These are phyloP conservation scores for Penelope pileata DNA, from an alignment of 2,113 vertebrate species.

Conservation along the genomic window DNA sequence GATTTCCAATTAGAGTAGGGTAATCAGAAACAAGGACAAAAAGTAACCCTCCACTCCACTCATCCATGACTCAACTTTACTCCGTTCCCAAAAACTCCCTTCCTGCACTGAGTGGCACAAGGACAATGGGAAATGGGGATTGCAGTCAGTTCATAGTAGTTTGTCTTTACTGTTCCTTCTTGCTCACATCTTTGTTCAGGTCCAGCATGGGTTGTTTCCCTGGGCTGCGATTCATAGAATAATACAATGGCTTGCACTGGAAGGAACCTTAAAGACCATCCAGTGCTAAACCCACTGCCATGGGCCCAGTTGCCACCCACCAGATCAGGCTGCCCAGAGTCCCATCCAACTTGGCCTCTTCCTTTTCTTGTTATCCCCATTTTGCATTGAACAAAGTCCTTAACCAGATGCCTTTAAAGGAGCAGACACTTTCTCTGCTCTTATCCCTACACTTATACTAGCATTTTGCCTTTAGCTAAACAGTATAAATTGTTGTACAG, in stretches of 20 bases:
- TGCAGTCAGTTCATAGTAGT: background rate
- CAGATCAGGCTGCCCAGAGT: background rate
- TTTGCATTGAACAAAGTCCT: background rate
- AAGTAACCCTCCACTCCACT: background rate
- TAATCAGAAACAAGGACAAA: background rate
- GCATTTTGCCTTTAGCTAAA: background rate
- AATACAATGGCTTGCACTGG: background rate
- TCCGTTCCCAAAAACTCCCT: background rate
- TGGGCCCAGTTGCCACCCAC: background rate
- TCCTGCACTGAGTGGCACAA: background rate
- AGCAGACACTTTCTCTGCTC: background rate
- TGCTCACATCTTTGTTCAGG: background rate
- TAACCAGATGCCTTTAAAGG: background rate
- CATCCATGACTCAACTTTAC: background rate
- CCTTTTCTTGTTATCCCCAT: background rate
- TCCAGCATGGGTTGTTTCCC: background rate
- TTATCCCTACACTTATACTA: background rate
- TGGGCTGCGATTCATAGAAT: background rate
- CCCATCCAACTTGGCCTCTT: background rate
- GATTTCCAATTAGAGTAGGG: background rate
- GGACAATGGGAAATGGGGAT: fast-evolving
- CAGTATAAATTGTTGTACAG: background rate
- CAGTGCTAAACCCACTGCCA: background rate
- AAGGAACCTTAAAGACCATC: background rate
- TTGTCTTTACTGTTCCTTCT: background rate